Conservation (phyloP, 2,888 invertebrate species). For the Andricus curvator region DNA sequence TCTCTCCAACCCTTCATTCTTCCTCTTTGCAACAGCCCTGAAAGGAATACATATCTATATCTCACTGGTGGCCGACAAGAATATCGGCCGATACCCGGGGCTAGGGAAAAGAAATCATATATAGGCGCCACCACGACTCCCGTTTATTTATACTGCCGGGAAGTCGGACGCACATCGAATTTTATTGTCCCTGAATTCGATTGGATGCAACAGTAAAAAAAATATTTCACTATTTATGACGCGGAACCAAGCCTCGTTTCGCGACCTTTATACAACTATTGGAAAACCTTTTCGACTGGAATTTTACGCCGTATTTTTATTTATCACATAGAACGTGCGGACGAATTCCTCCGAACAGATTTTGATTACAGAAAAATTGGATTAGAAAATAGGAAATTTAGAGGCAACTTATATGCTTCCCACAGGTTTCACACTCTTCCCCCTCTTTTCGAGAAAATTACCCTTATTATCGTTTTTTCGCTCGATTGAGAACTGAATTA, state of each 20-base stretch:
- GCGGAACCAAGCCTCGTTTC: neutral
- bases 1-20: neutral
- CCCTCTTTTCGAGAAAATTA: too few species aligned
- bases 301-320: slow-evolving; percentile 27
- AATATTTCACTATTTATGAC: slow-evolving; percentile 4
- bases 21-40: neutral
- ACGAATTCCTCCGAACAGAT: neutral
- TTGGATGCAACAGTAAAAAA: slow-evolving; percentile 1
- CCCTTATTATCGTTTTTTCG: too few species aligned
- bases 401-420: neutral
- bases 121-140: neutral
- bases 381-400: neutral
- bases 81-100: slow-evolving; percentile 4
- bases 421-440: too few species aligned
- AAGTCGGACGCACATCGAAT: neutral
- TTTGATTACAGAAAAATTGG: neutral
- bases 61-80: neutral
- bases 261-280: neutral
- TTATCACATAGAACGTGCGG: neutral
- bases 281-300: slow-evolving; percentile 12
- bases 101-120: slow-evolving; percentile 23
- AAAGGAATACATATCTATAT: slow-evolving; percentile 30
- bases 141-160: slow-evolving; percentile 25
- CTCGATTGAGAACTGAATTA: too few species aligned
- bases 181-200: slow-evolving; percentile 22